A percentile compares a stretch with the other conserved stretches of the same genome.
These are phyloP conservation scores for Cyprinodon diabolis DNA, from an alignment of 2,797 vertebrate genomes.

Conservation along the genomic window DNA sequence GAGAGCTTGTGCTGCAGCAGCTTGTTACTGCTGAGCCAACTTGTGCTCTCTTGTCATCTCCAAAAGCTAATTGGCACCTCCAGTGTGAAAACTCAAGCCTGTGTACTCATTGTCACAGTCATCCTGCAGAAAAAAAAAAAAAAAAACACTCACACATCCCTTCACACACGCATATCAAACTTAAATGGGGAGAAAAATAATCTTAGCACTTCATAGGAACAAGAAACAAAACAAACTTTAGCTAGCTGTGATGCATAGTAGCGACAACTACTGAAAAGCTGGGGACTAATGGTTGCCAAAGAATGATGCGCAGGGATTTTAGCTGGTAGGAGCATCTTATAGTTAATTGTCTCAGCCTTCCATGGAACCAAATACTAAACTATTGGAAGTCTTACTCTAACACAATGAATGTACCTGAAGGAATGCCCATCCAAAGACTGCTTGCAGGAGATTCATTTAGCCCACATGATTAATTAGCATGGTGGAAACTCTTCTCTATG, in stretches of 20 bases:
- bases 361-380: background rate
- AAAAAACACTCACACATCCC: background rate
- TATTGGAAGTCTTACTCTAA: background rate
- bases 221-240: conserved; percentile 6
- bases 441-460: background rate
- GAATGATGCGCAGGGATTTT: background rate
- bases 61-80: conserved; percentile 78
- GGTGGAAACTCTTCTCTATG: no score
- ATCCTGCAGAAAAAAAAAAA: conserved; percentile 23
- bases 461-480: no score
- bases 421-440: conserved; percentile 11
- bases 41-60: conserved; percentile 71
- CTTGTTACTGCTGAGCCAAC: conserved; percentile 69
- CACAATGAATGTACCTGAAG: conserved; percentile 30
- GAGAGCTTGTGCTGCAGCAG: conserved; percentile 59
- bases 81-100: conserved; percentile 61
- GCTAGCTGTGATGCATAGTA: background rate
- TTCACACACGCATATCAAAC: conserved; percentile 13
- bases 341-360: background rate
- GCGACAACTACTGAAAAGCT: background rate
- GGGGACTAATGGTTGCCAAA: background rate
- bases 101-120: conserved; percentile 45
- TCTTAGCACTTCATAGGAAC: conserved; percentile 17
- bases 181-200: conserved; percentile 4
- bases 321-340: background rate